Base-by-base conservation (phyloP, 2,113 vertebrate species). In the Phrynosoma blainvillii region DNA sequence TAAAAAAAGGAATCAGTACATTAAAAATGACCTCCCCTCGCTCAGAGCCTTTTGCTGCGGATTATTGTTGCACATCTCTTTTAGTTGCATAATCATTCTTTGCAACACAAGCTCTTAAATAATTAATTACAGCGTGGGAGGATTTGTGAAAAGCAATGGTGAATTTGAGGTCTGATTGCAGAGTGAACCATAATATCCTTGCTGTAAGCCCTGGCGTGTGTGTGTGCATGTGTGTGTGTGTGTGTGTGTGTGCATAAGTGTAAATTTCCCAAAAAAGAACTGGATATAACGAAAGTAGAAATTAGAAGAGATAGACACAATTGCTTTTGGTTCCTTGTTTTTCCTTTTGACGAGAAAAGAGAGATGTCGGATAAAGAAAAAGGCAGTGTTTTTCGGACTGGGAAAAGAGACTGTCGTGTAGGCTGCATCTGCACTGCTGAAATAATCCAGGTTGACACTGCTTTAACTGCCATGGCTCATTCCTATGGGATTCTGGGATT, bases 121-220 rank as follows among this genome's bases (percentile, higher is more conserved):
- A 91, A 92, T 94, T 96, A 91, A 93, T 95, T 92, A 85, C 85
- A 88, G 27, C 89, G 68, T 81, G 92, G 87, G 32, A 62, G 90
- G 59, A 89, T 88, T 91, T 85, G 56, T 75, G 40, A 23, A 66
- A 87, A 94, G 90, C 82, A 23, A 76, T 78, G 21, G 73, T 81
- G 91, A 11, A 78, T 82, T 12, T 86, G 77, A 85, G 92, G 82
- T 85, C 54, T 89, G 52, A 89, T 79, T 88, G 62, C 89, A 90
- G 86, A 32, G 10, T 71, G 3, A 47, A 87, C 68, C n/a, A 87
- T 68, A 76, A 20, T 62, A 6, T 54, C 27, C 14, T 87, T 87
- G 73, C 25, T 82, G 62, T 52, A 27, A 54, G 71, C 47, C 47
- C 47, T 47, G 47, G 7, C 18, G 18, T 16, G 14, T 18, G 14